A percentile compares a stretch with the other conserved stretches of the same genome.
Conservation (phyloP, 2,113 vertebrate genomes). For the Okapia johnstoni region DNA sequence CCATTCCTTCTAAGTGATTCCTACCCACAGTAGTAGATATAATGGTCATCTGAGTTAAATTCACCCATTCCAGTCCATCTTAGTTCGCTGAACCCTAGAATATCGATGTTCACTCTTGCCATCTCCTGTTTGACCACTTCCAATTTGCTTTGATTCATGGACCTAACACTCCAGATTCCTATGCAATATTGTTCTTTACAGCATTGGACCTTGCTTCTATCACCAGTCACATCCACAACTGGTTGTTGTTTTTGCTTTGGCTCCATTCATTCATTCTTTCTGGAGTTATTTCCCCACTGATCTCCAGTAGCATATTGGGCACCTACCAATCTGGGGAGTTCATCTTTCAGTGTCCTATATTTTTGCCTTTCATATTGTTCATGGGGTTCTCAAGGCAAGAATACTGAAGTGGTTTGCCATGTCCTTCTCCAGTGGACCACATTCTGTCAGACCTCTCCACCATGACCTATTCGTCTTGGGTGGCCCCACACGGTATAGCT, state of each 20-base stretch:
- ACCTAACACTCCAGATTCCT: background rate
- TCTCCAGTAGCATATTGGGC: background rate
- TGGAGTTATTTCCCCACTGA: background rate
- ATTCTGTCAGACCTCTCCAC: background rate
- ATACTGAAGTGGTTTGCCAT: background rate
- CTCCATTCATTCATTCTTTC: background rate
- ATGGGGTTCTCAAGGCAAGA: no score
- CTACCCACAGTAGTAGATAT: no score
- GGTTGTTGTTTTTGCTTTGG: background rate
- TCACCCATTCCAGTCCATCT: no score
- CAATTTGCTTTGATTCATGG: background rate
- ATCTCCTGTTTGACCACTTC: no score
- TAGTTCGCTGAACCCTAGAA: no score
- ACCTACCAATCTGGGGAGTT: rapidly evolving
- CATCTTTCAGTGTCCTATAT: background rate
- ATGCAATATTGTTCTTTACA: background rate
- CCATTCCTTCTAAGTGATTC: no score
- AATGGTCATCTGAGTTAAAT: no score
- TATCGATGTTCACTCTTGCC: no score
- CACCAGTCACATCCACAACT: background rate
- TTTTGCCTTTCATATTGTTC: no score
- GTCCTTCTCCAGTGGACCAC: background rate
- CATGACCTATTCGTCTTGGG: background rate
- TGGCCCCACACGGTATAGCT: background rate
- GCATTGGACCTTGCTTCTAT: background rate